Evolutionary conservation across 2,888 invertebrate species (phyloP).

Genomic region (Harpalus rubripes): DNA sequence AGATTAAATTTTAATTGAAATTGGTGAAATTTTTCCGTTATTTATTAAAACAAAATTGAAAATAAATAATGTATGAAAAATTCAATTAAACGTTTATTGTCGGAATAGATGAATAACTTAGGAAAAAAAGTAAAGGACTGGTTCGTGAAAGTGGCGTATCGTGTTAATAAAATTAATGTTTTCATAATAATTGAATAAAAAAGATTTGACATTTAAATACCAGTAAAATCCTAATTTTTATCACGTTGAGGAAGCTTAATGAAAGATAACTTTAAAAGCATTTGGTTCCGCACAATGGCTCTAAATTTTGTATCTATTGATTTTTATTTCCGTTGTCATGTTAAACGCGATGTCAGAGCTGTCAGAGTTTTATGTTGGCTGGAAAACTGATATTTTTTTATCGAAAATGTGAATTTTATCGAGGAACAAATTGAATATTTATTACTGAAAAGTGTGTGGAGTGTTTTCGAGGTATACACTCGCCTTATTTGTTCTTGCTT

Average conservation of each 20-base stretch:
- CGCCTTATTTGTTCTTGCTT: constrained; percentile 18
- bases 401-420: constrained; percentile 30
- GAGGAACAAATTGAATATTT: constrained; percentile 44
- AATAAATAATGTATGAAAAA: no score
- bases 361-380: not conserved
- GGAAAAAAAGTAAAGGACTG: no score
- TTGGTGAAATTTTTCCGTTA: no score
- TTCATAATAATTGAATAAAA: not conserved
- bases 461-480: constrained; percentile 9
- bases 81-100: no score
- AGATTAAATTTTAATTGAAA: no score
- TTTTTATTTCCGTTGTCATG: constrained; percentile 22
- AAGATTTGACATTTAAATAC: not conserved
- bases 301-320: constrained; percentile 39
- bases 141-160: no score
- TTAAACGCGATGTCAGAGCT: constrained; percentile 23
- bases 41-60: no score
- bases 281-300: constrained; percentile 29
- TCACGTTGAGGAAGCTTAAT: constrained; percentile 32
- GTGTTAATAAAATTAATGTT: not conserved
- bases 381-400: constrained; percentile 52
- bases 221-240: constrained; percentile 14
- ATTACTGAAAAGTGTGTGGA: constrained; percentile 13
- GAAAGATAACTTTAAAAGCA: constrained; percentile 34
- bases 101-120: no score